Evolutionary conservation across 2,888 invertebrate genomes (phyloP).

Genomic region (Ernsta delagoae): DNA sequence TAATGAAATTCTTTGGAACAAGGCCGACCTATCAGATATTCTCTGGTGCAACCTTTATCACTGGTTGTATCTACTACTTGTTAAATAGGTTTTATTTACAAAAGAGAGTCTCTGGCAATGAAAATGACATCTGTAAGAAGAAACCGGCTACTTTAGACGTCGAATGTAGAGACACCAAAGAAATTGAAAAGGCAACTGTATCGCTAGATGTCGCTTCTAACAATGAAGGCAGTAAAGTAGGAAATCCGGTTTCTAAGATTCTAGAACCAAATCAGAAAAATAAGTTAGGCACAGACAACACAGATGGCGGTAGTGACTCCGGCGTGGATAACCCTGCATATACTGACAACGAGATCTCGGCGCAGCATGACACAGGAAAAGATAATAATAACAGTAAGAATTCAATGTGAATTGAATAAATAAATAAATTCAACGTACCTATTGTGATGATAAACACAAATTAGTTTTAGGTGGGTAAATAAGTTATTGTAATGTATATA

Average conservation of each 20-base stretch:
- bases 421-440: background rate
- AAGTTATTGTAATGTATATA: too few relatives aligned
- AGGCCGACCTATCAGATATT: constrained; percentile 90
- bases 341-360: constrained; percentile 61
- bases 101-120: constrained; percentile 79
- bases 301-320: constrained; percentile 78
- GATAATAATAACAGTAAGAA: constrained; percentile 53
- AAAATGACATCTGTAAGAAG: constrained; percentile 85
- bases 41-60: constrained; percentile 85
- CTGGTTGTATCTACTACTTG: constrained; percentile 87
- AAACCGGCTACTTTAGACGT: constrained; percentile 69
- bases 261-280: constrained; percentile 45
- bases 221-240: constrained; percentile 45
- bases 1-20: constrained; percentile 90
- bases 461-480: constrained; percentile 8
- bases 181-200: constrained; percentile 50
- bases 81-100: constrained; percentile 88
- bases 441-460: constrained; percentile 37
- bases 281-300: constrained; percentile 60
- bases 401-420: constrained; percentile 47
- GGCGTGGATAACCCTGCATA: constrained; percentile 78
- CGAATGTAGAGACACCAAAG: constrained; percentile 61
- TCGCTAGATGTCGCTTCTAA: constrained; percentile 63
- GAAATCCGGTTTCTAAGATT: constrained; percentile 38
- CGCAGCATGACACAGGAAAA: constrained; percentile 51